Conservation (phyloP, 2,888 invertebrate species). For the Catotricha subobsoleta region DNA sequence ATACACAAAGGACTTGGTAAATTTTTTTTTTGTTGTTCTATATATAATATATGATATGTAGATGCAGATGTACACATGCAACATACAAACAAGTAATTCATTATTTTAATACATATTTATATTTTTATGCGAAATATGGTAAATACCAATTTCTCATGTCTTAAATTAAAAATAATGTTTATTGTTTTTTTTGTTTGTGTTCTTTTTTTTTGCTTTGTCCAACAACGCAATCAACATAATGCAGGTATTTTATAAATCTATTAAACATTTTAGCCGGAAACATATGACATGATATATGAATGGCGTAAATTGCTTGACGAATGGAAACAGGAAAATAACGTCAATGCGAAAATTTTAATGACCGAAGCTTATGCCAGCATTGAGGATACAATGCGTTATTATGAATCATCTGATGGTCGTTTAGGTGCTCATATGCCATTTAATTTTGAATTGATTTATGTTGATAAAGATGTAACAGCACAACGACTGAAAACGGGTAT, state of each 20-base stretch:
- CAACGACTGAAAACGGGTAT: constrained; percentile 32
- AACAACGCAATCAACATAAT: no score
- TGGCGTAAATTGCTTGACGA: constrained; percentile 46
- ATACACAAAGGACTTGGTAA: constrained; percentile 41
- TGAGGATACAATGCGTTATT: constrained; percentile 35
- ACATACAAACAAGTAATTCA: no score
- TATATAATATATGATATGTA: no score
- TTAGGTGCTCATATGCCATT: constrained; percentile 40
- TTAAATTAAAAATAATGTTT: not conserved
- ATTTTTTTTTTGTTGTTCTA: no score
- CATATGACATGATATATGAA: constrained; percentile 44
- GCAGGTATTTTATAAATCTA: no score
- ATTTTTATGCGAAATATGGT: no score
- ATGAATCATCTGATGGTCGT: constrained; percentile 25
- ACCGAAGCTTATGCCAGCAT: constrained; percentile 37
- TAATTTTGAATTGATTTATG: constrained; percentile 36
- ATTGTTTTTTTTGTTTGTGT: no score
- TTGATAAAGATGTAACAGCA: not conserved
- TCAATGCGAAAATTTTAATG: constrained; percentile 29
- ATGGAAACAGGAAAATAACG: constrained; percentile 16
- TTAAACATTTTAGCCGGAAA: constrained; percentile 32
- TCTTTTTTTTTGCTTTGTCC: no score
- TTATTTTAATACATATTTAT: no score
- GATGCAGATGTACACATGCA: no score
- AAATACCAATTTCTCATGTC: not conserved